A percentile compares a stretch with the other conserved stretches of the same genome.
phyloP scores from a whole-genome alignment of 2,113 vertebrate genomes.

The Progne subis region DNA sequence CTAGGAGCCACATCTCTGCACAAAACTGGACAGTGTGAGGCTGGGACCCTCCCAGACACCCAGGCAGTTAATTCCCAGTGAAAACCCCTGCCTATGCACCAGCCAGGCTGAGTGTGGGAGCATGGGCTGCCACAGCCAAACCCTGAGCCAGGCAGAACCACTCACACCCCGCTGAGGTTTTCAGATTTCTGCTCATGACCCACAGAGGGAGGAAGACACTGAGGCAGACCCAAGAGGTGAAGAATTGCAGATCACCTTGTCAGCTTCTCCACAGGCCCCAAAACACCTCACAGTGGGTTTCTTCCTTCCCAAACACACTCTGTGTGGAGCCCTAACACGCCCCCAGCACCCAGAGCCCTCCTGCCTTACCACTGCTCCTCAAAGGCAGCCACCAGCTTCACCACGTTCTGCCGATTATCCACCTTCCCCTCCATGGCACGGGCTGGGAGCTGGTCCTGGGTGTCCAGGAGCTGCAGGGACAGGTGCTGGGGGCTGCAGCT shows the following conservation, averaged over 20 bases:
- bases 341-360: not conserved
- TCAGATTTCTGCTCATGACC: not conserved
- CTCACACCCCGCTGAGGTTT: not conserved
- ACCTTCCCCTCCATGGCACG: constrained; percentile 1
- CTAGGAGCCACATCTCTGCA: not conserved
- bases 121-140: not conserved
- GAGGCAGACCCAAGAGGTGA: not conserved
- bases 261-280: not conserved
- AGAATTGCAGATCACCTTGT: not conserved
- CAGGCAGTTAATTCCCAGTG: not conserved
- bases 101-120: not conserved
- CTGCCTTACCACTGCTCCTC: constrained; percentile 64
- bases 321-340: rapidly evolving
- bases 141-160: not conserved
- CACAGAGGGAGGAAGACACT: not conserved
- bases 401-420: not conserved
- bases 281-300: not conserved
- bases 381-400: constrained; percentile 51
- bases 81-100: not conserved
- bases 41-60: not conserved
- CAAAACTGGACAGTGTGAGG: not conserved
- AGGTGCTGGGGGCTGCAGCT: not conserved
- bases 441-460: not conserved
- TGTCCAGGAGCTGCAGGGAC: not conserved
- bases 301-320: not conserved